These are phyloP conservation scores for Rhadina sibilatrix DNA, from an alignment of 2,113 vertebrate species.

Conservation along the genomic window DNA sequence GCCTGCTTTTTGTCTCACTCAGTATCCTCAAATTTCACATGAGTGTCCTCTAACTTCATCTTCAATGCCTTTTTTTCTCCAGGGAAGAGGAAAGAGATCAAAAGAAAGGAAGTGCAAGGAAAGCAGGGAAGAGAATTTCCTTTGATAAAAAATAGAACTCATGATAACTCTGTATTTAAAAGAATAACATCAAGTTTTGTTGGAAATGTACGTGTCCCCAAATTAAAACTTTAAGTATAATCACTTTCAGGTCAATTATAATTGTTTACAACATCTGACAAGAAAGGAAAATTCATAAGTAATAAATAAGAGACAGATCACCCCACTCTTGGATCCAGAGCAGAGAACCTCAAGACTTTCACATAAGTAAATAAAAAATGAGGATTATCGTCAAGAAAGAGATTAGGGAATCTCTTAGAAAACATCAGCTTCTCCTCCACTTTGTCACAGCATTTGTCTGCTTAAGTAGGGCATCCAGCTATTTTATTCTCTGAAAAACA, in stretches of 20 bases:
- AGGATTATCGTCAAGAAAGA: neutral
- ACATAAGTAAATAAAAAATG: neutral
- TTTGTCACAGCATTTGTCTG: neutral
- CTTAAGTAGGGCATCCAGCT: neutral
- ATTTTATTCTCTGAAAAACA: neutral
- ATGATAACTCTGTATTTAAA: neutral
- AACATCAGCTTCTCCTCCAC: neutral
- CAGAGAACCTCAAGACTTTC: neutral
- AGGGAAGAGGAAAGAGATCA: neutral
- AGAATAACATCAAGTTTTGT: neutral
- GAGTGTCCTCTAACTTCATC: neutral
- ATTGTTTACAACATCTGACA: neutral
- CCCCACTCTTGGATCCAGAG: neutral
- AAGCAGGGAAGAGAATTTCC: neutral
- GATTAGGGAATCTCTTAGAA: neutral
- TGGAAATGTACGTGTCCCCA: neutral
- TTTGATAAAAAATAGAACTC: neutral
- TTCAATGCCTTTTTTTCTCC: neutral
- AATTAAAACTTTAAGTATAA: neutral
- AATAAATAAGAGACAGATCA: neutral
- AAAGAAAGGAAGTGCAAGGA: slow-evolving; percentile 4
- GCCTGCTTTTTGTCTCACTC: neutral
- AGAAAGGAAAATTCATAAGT: neutral
- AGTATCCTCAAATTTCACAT: neutral
- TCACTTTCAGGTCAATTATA: neutral